These are phyloP conservation scores for Epistrophe grossulariae DNA, from an alignment of 2,888 invertebrate genomes.

Conservation along the genomic window DNA sequence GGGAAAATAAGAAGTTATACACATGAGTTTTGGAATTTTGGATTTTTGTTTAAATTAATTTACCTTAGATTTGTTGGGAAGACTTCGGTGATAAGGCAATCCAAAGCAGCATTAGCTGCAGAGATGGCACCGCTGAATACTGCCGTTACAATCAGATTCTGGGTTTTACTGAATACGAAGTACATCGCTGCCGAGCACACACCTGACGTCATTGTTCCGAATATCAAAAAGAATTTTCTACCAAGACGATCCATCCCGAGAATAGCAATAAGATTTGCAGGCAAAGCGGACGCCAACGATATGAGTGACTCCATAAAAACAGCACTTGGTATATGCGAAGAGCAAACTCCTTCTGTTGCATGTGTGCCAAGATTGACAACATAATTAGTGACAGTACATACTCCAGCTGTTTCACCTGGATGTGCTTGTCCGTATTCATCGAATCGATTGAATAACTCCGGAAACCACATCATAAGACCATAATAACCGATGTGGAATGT, in stretches of 20 bases:
- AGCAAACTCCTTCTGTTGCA: conserved; percentile 86
- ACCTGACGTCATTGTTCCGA: conserved; percentile 93
- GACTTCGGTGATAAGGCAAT: conserved; percentile 96
- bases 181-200: conserved; percentile 93
- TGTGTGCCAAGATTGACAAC: conserved; percentile 89
- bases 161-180: conserved; percentile 92
- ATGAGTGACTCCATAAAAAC: conserved; percentile 95
- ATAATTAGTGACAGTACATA: conserved; percentile 91
- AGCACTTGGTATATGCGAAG: conserved; percentile 89
- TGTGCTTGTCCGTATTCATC: conserved; percentile 90
- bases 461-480: conserved; percentile 98
- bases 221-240: conserved; percentile 89
- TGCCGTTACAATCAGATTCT: conserved; percentile 93
- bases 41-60: conserved; percentile 6
- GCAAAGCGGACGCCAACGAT: conserved; percentile 93
- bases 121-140: conserved; percentile 94
- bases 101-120: conserved; percentile 94
- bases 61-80: conserved; percentile 96
- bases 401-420: conserved; percentile 87
- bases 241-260: conserved; percentile 94
- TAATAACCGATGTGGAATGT: conserved; percentile 98
- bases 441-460: conserved; percentile 95
- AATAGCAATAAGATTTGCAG: conserved; percentile 92
- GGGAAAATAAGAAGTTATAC: conserved; percentile 77
- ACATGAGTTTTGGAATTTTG: not conserved